phyloP scores from a whole-genome alignment of 2,113 vertebrate genomes.

The Nycticebus coucang region DNA sequence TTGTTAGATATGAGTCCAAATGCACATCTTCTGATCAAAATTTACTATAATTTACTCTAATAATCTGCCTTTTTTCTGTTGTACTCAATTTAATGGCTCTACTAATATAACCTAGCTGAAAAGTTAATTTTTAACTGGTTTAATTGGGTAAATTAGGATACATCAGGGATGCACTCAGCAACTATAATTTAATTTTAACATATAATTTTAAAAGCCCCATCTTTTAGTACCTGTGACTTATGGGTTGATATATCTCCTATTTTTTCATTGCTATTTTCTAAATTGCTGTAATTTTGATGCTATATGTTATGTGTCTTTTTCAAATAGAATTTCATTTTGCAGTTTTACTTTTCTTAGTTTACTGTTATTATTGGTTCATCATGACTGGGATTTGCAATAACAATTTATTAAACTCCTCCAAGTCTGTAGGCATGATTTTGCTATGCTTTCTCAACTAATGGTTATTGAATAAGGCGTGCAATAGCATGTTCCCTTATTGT shows the following conservation, averaged over 20 bases:
- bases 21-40: neutral
- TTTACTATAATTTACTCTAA: neutral
- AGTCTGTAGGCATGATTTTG: slow-evolving; percentile 30
- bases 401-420: slow-evolving; percentile 56
- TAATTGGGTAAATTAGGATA: neutral
- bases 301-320: slow-evolving; percentile 12
- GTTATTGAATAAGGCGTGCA: slow-evolving; percentile 43
- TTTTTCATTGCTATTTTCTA: slow-evolving; percentile 45
- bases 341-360: neutral
- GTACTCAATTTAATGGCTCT: neutral
- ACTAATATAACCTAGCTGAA: neutral
- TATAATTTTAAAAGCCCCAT: neutral
- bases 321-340: slow-evolving; percentile 53
- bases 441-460: slow-evolving; percentile 39
- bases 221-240: neutral
- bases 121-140: neutral
- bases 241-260: neutral
- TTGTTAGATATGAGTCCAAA: neutral
- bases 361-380: slow-evolving; percentile 50
- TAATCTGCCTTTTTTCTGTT: neutral
- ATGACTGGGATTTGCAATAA: slow-evolving; percentile 28
- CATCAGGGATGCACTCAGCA: neutral
- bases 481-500: slow-evolving; percentile 51
- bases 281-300: slow-evolving; percentile 39
- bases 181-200: slow-evolving; percentile 19